These are phyloP conservation scores for Quiscalus mexicanus DNA, from an alignment of 2,113 vertebrate genomes.

Conservation along the genomic window DNA sequence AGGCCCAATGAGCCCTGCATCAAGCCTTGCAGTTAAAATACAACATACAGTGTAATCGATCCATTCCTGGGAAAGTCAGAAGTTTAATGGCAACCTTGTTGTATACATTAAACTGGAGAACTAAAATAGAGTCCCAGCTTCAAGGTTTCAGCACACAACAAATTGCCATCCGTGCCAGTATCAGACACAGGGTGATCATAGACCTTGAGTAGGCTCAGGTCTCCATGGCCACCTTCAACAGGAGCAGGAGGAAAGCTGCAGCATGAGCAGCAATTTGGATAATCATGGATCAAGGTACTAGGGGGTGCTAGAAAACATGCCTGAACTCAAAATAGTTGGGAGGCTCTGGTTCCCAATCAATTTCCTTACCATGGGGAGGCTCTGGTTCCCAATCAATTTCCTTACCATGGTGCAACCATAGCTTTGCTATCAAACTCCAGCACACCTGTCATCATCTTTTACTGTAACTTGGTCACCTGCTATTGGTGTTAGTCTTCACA, in stretches of 20 bases:
- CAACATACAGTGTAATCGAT: accelerated
- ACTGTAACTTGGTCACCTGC: not conserved
- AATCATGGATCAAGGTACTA: not conserved
- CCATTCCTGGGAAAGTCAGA: not conserved
- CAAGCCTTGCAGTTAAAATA: not conserved
- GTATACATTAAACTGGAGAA: not conserved
- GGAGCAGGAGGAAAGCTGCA: not conserved
- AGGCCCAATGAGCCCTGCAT: not conserved
- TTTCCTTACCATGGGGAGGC: not conserved
- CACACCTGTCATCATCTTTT: not conserved
- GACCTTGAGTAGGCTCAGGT: not conserved
- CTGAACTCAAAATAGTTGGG: not conserved
- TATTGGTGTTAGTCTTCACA: not conserved
- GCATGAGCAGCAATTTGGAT: not conserved
- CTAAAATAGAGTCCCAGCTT: not conserved
- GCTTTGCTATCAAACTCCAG: not conserved
- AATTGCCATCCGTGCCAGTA: not conserved
- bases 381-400: not conserved
- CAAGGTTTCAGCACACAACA: not conserved
- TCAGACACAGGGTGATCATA: accelerated
- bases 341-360: not conserved
- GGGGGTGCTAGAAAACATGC: not conserved
- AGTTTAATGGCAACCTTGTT: not conserved
- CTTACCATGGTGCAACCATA: not conserved
- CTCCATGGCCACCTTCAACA: accelerated